These are phyloP conservation scores for Apeira syringaria DNA, from an alignment of 2,888 invertebrate genomes.

Conservation along the genomic window DNA sequence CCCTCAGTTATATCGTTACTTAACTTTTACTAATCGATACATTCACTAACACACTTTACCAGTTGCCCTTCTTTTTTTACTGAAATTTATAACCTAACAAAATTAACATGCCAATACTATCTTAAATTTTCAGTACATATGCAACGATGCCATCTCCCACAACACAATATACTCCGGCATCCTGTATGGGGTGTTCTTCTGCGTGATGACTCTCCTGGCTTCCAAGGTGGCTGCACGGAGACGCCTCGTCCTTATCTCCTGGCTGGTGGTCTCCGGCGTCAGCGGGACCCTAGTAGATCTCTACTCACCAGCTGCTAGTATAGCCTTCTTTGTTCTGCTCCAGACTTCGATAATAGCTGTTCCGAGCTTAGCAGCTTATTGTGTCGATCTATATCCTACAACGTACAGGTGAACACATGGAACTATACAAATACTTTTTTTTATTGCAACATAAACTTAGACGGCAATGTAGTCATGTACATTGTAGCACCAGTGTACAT, in stretches of 20 bases:
- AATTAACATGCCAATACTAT: no score
- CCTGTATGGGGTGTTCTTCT: constrained; percentile 81
- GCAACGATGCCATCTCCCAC: constrained; percentile 72
- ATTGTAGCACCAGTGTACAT: no score
- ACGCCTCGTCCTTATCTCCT: constrained; percentile 66
- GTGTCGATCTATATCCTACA: constrained; percentile 60
- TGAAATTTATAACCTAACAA: no score
- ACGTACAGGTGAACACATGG: constrained; percentile 59
- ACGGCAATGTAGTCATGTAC: no score
- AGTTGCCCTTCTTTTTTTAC: no score
- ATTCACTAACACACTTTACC: no score
- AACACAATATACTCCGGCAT: constrained; percentile 84
- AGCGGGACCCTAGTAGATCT: constrained; percentile 79
- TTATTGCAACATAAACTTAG: no score
- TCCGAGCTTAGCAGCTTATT: constrained; percentile 51
- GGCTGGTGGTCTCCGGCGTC: constrained; percentile 69
- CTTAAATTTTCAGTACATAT: constrained; percentile 45
- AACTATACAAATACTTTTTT: no score
- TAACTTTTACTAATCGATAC: no score
- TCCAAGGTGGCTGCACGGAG: constrained; percentile 72
- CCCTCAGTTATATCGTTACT: no score
- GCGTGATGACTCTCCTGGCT: constrained; percentile 73
- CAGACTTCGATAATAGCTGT: constrained; percentile 47
- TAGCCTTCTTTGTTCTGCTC: constrained; percentile 51
- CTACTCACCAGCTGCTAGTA: constrained; percentile 42